Evolutionary conservation across 2,888 invertebrate species (phyloP).

Genomic region (Scaptomyza cyrtandrae): DNA sequence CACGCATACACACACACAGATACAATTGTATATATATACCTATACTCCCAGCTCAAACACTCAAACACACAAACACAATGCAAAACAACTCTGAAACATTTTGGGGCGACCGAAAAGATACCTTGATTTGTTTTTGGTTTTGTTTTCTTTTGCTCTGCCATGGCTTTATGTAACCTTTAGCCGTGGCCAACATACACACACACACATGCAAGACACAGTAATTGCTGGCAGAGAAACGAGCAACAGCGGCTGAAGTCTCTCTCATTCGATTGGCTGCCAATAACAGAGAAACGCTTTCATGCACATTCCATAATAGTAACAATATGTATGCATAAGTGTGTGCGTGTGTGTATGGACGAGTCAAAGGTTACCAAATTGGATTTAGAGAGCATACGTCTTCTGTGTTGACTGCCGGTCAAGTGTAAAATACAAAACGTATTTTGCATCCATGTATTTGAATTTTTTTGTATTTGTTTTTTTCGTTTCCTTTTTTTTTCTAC

Average conservation of each 20-base stretch:
- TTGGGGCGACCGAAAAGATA: constrained; percentile 45
- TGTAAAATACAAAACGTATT: constrained; percentile 63
- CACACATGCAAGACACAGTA: constrained; percentile 42
- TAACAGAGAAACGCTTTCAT: constrained; percentile 46
- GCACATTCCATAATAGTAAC: constrained; percentile 12
- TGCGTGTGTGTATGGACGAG: constrained; percentile 7
- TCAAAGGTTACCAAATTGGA: constrained; percentile 38
- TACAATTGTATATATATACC: constrained; percentile 2
- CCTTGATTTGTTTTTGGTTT: constrained; percentile 28
- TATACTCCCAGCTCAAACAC: constrained; percentile 5
- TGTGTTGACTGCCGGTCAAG: constrained; percentile 70
- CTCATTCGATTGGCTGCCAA: constrained; percentile 60
- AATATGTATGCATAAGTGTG: constrained; percentile 3
- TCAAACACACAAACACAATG: constrained; percentile 23
- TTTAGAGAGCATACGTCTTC: constrained; percentile 32
- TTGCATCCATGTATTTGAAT: constrained; percentile 51
- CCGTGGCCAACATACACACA: constrained; percentile 26
- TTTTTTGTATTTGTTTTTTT: constrained; percentile 4
- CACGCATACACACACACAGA: constrained; percentile 5
- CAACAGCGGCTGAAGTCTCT: constrained; percentile 28
- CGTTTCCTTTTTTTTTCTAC: constrained; percentile 10
- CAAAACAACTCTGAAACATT: constrained; percentile 49
- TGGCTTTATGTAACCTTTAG: constrained; percentile 63
- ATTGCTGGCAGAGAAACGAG: constrained; percentile 52
- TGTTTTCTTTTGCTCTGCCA: constrained; percentile 4